phyloP scores from a whole-genome alignment of 2,888 invertebrate species.

The Latrodectus elegans region DNA sequence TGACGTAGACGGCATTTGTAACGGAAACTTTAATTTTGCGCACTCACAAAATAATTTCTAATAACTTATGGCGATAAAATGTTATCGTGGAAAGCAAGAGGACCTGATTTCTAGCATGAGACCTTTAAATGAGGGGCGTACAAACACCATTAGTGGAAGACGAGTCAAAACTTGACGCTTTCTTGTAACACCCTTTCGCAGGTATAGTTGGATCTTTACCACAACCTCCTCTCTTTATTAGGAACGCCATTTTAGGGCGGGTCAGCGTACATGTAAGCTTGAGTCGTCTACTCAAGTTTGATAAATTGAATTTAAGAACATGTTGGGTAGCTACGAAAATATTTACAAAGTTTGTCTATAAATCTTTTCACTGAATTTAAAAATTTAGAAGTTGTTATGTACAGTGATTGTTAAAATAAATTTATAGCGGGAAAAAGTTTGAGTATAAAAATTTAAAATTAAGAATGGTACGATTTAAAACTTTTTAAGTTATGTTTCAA shows the following conservation, averaged over 20 bases:
- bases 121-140: background rate
- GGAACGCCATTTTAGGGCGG: constrained; percentile 13
- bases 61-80: too few relatives aligned
- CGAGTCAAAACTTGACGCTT: background rate
- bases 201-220: background rate
- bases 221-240: background rate
- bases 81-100: too few relatives aligned
- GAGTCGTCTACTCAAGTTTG: constrained; percentile 4
- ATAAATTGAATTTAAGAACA: constrained; percentile 2
- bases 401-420: too few relatives aligned
- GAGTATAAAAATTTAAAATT: too few relatives aligned
- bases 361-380: too few relatives aligned
- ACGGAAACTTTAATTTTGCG: too few relatives aligned
- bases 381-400: too few relatives aligned
- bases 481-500: too few relatives aligned
- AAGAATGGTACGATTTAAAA: too few relatives aligned
- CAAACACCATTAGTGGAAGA: background rate
- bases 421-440: too few relatives aligned
- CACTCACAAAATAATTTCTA: too few relatives aligned
- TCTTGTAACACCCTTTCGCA: background rate
- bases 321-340: background rate
- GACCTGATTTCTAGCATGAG: background rate
- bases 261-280: constrained; percentile 4
- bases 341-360: background rate
- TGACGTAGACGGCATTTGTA: too few relatives aligned